Base-by-base conservation (phyloP, 1,140 invertebrate genomes). In the Choristoneura fumiferana region DNA sequence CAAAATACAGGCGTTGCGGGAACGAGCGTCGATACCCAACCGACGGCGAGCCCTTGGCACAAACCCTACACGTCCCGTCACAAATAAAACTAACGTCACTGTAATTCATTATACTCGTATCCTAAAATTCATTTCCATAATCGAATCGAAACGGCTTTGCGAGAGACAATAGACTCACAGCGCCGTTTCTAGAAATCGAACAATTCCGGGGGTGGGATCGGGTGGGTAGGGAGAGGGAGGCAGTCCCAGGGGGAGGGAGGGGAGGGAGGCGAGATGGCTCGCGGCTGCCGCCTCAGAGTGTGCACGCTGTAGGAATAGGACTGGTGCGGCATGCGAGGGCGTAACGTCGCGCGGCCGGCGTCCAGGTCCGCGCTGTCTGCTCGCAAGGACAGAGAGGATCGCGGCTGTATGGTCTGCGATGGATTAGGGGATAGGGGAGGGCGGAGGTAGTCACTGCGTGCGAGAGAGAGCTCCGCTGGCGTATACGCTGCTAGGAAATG, bases 141-240 rank as follows among this genome's bases (percentile, higher is more conserved):
- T n/a, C n/a, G n/a, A n/a, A 40, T 15, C 37, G 13, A 39, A 39
- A 40, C 40, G 15, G 40, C 40, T 43, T 43, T 43, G 40, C 40
- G 40, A 43, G 40, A 43, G 22, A 18, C n/a, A n/a, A n/a, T n/a
- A n/a, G n/a, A n/a, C n/a, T n/a, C n/a, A n/a, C n/a, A n/a, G n/a
- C n/a, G 33, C 12, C 1, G 1, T n/a, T 10, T n/a, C 6, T 60
- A 84, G 56, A 84, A 85, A 57, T 85, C 76, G 76, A 87, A 87
- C 8, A 83, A 67, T 53, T 84, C 84, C 4, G 82, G 84, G 14
- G 84, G 84, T 12, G 84, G 84, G 10, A 87, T 81, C 1, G 82
- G 81, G n/a, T 81, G 78, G 34, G 64, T 54, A 5, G 81, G 81
- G 12, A n/a, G n/a, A n/a, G n/a, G n/a, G n/a, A 83, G 70, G 12